These are phyloP conservation scores for Drosophila nasuta DNA, from an alignment of 1,140 invertebrate species.

Conservation along the genomic window DNA sequence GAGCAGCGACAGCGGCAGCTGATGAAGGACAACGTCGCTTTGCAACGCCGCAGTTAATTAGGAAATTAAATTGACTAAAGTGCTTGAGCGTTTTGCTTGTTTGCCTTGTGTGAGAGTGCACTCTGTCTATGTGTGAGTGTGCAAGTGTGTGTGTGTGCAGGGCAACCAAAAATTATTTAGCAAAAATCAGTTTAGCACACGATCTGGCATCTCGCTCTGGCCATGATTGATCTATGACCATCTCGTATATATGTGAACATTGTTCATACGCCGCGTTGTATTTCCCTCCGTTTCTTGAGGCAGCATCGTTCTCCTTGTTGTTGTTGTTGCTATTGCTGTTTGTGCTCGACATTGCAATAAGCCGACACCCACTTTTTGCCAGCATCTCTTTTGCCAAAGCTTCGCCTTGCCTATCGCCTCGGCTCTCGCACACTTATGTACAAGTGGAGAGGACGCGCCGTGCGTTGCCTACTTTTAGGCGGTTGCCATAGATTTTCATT, in stretches of 20 bases:
- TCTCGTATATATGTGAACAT: constrained; percentile 21
- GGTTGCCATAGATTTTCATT: constrained; percentile 78
- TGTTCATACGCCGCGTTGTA: constrained; percentile 55
- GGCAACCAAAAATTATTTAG: constrained; percentile 32
- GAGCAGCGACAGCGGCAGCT: neutral
- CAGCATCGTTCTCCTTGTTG: constrained; percentile 3
- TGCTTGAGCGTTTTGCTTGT: constrained; percentile 78
- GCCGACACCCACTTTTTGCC: constrained; percentile 43
- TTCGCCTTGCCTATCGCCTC: constrained; percentile 16
- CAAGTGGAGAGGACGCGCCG: constrained; percentile 39
- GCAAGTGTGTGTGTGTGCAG: constrained; percentile 8
- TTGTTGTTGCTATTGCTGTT: constrained; percentile 15
- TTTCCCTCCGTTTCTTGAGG: constrained; percentile 4
- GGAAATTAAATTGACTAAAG: constrained; percentile 84
- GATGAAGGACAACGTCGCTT: constrained; percentile 47
- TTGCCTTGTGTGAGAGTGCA: constrained; percentile 42
- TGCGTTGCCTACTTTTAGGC: constrained; percentile 76
- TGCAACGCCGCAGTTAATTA: constrained; percentile 73
- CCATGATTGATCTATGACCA: constrained; percentile 49
- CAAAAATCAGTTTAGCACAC: constrained; percentile 26
- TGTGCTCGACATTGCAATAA: constrained; percentile 19
- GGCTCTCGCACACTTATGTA: constrained; percentile 46
- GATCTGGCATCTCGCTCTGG: constrained; percentile 25
- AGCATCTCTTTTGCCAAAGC: neutral
- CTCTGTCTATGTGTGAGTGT: neutral